These are phyloP conservation scores for Andrena haemorrhoa DNA, from an alignment of 2,888 invertebrate species.

Conservation along the genomic window DNA sequence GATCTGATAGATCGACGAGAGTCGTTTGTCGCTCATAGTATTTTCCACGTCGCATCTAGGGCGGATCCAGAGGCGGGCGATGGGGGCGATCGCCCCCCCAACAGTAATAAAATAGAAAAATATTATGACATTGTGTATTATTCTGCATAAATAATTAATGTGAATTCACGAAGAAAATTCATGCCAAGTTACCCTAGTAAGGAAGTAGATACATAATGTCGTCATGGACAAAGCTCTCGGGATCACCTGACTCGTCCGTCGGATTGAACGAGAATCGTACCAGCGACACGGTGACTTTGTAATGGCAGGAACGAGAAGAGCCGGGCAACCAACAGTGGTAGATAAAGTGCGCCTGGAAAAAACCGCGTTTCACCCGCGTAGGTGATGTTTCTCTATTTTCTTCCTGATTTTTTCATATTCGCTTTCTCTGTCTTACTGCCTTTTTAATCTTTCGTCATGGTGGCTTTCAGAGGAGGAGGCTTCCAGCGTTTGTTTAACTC, in stretches of 20 bases:
- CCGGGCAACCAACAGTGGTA: neutral
- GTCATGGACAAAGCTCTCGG: conserved; percentile 8
- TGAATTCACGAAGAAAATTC: too few species aligned
- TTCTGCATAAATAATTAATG: too few species aligned
- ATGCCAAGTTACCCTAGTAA: too few species aligned
- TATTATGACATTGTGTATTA: too few species aligned
- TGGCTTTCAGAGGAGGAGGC: neutral
- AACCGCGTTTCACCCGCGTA: neutral
- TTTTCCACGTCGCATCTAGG: neutral
- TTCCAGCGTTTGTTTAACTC: conserved; percentile 8
- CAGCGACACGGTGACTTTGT: neutral
- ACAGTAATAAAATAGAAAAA: too few species aligned
- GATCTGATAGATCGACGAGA: conserved; percentile 10
- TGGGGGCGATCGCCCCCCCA: too few species aligned
- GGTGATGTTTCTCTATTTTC: too few species aligned
- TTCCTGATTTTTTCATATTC: neutral
- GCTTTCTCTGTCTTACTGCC: neutral
- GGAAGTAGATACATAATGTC: neutral
- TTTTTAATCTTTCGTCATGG: neutral
- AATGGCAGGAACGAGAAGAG: neutral
- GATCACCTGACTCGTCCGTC: neutral
- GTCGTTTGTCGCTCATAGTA: conserved; percentile 50
- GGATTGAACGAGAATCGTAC: neutral
- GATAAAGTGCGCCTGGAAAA: neutral
- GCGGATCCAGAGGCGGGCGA: too few species aligned